Base-by-base conservation (phyloP, 2,888 invertebrate genomes). In the Limnephilus rhombicus region DNA sequence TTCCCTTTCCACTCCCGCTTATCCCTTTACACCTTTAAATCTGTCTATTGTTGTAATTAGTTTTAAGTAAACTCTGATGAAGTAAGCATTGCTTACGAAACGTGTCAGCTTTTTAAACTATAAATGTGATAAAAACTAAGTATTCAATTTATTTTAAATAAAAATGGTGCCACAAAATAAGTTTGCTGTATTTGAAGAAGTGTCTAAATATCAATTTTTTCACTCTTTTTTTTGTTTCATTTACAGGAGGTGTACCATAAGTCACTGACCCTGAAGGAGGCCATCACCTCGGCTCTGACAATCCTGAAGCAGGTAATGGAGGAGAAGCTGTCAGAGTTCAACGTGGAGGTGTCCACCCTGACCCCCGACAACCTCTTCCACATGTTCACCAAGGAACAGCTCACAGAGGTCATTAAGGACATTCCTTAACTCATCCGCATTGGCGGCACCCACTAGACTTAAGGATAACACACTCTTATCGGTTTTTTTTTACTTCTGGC, bases 241-340 rank as follows among this genome's bases (percentile, higher is more conserved):
- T 89, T 91, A 3, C 96, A 97, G 95, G 98, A 98, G 94, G 96
- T 97, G 24, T 98, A 97, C 94, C 97, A 97, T 94, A 97, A 98
- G 96, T 98, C 98, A 37, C 99, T 99, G 98, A 98, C 98, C 0
- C 95, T 99, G 90, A 97, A 98, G 94, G 99, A 99, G 96, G 99
- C 99, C 0, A 98, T 98, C 93, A 98, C 98, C 94, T 96, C 98
- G 24, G 98, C 99, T 0, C 96, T 99, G 91, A 98, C 98, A 18
- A 99, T 99, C 94, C 96, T 99, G 37, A 99, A 99, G 95, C 99
- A 99, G 96, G 99, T 99, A 0, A 99, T 99, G 99, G 99, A 99
- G 95, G 99, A 99, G 95, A 99, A 99, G 95, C 96, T 99, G 3
- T 99, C 98, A 93, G 98, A 99, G 93, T 98, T 98, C 91, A 99